Conservation (phyloP, 2,113 vertebrate species). For the Nothobranchius furzeri region DNA sequence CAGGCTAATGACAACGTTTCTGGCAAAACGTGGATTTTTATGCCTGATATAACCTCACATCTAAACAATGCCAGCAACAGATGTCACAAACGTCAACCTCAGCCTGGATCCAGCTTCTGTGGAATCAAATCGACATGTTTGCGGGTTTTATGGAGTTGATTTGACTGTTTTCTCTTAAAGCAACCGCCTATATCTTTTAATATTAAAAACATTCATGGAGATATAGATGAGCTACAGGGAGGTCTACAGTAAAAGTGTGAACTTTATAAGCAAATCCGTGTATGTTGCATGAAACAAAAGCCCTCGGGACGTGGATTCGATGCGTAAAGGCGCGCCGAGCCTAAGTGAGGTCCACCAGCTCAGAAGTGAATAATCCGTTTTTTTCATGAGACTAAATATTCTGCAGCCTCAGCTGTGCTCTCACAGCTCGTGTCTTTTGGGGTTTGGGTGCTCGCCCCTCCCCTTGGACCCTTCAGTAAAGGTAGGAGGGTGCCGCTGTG, state of each 20-base stretch:
- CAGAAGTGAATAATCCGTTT: background rate
- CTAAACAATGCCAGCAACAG: conserved; percentile 26
- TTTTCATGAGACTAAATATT: conserved; percentile 50
- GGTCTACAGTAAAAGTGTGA: conserved; percentile 53
- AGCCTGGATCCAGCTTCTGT: too few relatives aligned
- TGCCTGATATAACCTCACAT: conserved; percentile 21
- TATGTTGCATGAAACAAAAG: conserved; percentile 15
- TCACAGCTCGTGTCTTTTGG: conserved; percentile 63
- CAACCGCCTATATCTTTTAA: conserved; percentile 9
- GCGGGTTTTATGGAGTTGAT: background rate
- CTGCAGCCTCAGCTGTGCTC: conserved; percentile 51
- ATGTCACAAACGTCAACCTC: conserved; percentile 14
- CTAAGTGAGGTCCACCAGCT: background rate
- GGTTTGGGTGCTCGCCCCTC: conserved; percentile 77
- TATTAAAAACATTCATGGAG: conserved; percentile 19
- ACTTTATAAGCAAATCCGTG: background rate
- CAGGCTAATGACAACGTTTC: background rate
- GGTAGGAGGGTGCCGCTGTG: conserved; percentile 88
- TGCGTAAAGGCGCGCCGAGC: conserved; percentile 18
- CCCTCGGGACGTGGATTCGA: conserved; percentile 28
- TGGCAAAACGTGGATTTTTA: conserved; percentile 16
- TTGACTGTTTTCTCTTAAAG: conserved; percentile 7
- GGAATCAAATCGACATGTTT: too few relatives aligned
- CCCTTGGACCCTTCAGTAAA: conserved; percentile 82
- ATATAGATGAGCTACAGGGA: conserved; percentile 41